Evolutionary conservation across 2,113 vertebrate species (phyloP).

Genomic region (rabbit (Oryctolagus cuniculus)): mOryCun1.1 NC_091438.1:119362001-119362500

Average conservation of each 20-base stretch:
- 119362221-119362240: background rate
- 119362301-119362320: background rate
- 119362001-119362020: background rate
- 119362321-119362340: background rate
- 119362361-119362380: background rate
- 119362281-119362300: background rate
- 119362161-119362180: background rate
- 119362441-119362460: background rate
- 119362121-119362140: background rate
- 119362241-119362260: background rate
- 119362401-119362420: background rate
- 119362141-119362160: background rate
- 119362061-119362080: background rate
- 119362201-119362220: background rate
- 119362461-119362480: background rate
- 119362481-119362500: background rate
- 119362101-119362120: background rate
- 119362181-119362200: background rate
- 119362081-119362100: background rate
- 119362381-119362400: too few relatives aligned
- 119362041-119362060: background rate
- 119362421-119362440: fast-evolving
- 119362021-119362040: background rate
- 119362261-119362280: background rate
- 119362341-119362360: background rate